Evolutionary conservation across 2,797 vertebrate genomes (phyloP).

Genomic region (Galago senegalensis): DNA sequence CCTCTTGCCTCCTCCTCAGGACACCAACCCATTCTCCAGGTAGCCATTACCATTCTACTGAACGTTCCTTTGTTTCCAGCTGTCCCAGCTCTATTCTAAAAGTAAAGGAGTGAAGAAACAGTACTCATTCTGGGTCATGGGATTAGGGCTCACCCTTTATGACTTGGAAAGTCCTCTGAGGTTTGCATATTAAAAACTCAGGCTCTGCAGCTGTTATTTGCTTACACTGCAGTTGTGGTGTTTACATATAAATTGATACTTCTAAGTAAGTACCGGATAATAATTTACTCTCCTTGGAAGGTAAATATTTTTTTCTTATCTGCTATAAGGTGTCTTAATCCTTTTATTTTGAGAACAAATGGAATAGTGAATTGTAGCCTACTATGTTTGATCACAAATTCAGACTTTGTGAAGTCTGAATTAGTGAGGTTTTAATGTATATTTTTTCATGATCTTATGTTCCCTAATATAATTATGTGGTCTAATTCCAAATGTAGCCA

Average conservation of each 20-base stretch:
- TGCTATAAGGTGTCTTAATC: not conserved
- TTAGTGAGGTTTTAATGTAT: conserved; percentile 55
- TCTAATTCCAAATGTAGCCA: conserved; percentile 51
- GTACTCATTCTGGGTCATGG: not conserved
- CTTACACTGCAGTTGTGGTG: not conserved
- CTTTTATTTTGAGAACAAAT: conserved; percentile 39
- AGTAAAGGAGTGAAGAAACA: not conserved
- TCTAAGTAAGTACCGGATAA: not conserved
- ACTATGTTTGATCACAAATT: conserved; percentile 40
- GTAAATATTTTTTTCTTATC: not conserved
- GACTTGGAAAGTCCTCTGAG: not conserved
- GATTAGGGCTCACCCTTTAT: not conserved
- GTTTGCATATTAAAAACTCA: not conserved
- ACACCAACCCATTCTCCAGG: not conserved
- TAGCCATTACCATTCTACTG: too few species aligned
- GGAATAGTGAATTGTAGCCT: not conserved
- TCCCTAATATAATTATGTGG: conserved; percentile 27
- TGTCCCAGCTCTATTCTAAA: not conserved
- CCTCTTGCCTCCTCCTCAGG: not conserved
- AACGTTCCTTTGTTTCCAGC: not conserved
- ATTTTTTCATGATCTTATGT: conserved; percentile 39
- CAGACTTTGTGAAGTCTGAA: conserved; percentile 27
- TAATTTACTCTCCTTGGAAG: conserved; percentile 33
- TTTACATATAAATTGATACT: not conserved
- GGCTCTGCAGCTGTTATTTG: conserved; percentile 33